Base-by-base conservation (phyloP, 2,113 vertebrate species). In the Isichthys henryi region DNA sequence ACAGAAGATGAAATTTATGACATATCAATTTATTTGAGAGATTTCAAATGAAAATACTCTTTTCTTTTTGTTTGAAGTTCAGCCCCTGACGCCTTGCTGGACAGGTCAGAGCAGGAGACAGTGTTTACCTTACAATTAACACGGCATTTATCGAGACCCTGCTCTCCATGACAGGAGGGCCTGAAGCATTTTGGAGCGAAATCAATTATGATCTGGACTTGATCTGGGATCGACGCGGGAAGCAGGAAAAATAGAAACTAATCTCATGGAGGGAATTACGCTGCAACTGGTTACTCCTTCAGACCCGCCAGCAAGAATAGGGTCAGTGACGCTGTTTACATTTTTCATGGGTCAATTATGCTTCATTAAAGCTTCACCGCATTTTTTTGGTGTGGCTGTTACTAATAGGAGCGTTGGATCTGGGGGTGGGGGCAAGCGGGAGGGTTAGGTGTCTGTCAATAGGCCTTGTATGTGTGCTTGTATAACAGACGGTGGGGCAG, bases 261-360 rank as follows among this genome's bases (percentile, higher is more conserved):
- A 94, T 93, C 94, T 93, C 90, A 0, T 19, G 21, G 90, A 90
- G 92, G 90, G 90, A 94, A 94, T 95, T 94, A 93, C 92, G 88
- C 90, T 86, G 93, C 74, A 93, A 95, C 94, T 95, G 93, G 89
- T 94, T 94, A 94, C 93, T 94, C 93, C 93, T 91, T 93, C 88
- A 91, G 93, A 94, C 93, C 88, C 91, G 92, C 91, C 94, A 93
- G 93, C 80, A 45, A 93, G 93, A 93, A 91, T 84, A 89, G 88
- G 93, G 92, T 94, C 92, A 93, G 23, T 92, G 91, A 91, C 66
- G 88, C 91, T 35, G 92, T 89, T 93, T 92, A 92, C 92, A 93
- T 92, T 91, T 92, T 52, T 52, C 5, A 56, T 90, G 85, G 89
- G 88, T 89, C 92, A 92, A 93, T 95, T 94, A 94, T 93, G 91